These are phyloP conservation scores for Sarcophaga bullata DNA, from an alignment of 1,140 invertebrate species.

Conservation along the genomic window DNA sequence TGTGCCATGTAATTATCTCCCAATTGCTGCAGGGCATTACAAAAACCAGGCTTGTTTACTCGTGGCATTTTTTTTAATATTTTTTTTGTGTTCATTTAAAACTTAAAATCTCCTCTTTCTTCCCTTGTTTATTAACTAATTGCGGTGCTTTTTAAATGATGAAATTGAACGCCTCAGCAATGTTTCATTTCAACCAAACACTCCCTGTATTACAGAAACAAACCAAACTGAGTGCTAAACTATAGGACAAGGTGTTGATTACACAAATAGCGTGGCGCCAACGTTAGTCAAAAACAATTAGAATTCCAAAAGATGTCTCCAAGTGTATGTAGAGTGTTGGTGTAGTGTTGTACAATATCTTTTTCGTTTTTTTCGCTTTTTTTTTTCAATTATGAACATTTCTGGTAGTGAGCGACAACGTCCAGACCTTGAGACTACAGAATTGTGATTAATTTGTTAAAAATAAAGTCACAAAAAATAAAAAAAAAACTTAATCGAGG, in stretches of 20 bases:
- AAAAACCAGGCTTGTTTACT: no score
- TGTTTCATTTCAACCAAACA: no score
- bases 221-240: not conserved
- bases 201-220: no score
- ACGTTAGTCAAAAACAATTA: not conserved
- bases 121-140: not conserved
- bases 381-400: not conserved
- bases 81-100: not conserved
- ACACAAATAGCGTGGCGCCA: not conserved
- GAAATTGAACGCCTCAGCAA: no score
- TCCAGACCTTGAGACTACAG: slow-evolving; percentile 40
- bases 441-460: not conserved
- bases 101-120: not conserved
- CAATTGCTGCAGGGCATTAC: no score
- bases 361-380: not conserved
- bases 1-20: not conserved
- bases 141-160: not conserved
- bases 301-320: not conserved
- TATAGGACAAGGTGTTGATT: not conserved
- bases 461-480: no score
- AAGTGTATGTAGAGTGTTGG: not conserved
- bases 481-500: no score
- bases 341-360: not conserved
- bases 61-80: not conserved
- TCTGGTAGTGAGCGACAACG: not conserved